Conservation (phyloP, 2,888 invertebrate genomes). For the Aradus depressus region DNA sequence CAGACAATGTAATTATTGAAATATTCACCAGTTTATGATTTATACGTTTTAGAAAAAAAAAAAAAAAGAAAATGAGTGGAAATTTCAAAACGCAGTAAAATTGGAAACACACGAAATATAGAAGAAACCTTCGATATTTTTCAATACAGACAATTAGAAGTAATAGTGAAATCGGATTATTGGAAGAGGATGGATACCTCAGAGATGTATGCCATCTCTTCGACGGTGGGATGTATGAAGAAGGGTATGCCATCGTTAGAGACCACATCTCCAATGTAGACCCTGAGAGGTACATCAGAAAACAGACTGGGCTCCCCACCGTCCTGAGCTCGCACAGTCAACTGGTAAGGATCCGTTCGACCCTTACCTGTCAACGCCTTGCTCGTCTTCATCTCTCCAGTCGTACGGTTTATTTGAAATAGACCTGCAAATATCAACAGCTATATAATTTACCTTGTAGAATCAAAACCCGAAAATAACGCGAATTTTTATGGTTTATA, state of each 20-base stretch:
- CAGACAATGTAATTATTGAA: too few relatives aligned
- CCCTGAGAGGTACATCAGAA: constrained; percentile 49
- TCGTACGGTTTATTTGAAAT: constrained; percentile 52
- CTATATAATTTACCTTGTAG: not conserved
- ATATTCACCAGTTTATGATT: too few relatives aligned
- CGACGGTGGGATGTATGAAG: constrained; percentile 56
- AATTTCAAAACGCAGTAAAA: constrained; percentile 13
- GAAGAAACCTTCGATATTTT: too few relatives aligned
- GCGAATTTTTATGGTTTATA: too few relatives aligned
- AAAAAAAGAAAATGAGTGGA: not conserved
- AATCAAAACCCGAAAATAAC: too few relatives aligned
- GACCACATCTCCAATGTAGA: constrained; percentile 68
- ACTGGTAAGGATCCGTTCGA: constrained; percentile 57
- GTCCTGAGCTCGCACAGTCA: constrained; percentile 57
- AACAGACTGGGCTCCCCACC: constrained; percentile 50
- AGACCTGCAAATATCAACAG: constrained; percentile 40
- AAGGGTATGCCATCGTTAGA: constrained; percentile 69
- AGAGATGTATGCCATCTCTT: constrained; percentile 55
- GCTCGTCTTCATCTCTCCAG: constrained; percentile 56
- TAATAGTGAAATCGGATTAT: too few relatives aligned
- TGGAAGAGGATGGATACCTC: too few relatives aligned
- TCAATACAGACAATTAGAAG: too few relatives aligned
- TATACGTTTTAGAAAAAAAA: not conserved
- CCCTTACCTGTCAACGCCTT: constrained; percentile 61
- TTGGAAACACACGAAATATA: not conserved